Evolutionary conservation across 2,797 vertebrate genomes (phyloP), one percentile per base, ranked within the genome.

Genomic region (Epinephelus coioides): DNA sequence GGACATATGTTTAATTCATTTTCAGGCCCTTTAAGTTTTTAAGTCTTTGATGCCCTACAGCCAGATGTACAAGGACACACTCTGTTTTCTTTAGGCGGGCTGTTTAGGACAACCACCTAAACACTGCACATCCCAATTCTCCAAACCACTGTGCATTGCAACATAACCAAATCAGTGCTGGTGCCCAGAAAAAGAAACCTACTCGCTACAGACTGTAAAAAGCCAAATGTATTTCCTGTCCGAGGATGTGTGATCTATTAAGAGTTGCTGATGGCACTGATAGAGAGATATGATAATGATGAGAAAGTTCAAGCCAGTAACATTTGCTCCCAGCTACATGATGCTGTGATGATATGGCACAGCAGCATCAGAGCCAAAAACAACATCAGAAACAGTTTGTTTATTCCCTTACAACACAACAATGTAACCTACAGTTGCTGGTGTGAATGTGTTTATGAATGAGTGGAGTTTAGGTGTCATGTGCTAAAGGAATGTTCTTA

Each of bases 231-330:
- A 61, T 40, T 85, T 38, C 54, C 25, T 59, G 12, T 60, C 25
- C 27, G 54, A 19, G 57, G 49, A 75, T 76, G 72, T 84, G 53
- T 57, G 53, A 73, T 80, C 60, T 30, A 49, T 82, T 86, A 81
- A 56, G 34, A 75, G 30, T 69, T 69, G 74, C 83, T 62, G 6
- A 30, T 69, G 70, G 87, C 83, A 60, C 51, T 56, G 79, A 91
- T 88, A 59, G 14, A 68, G 46, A 43, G 85, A 75, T 82, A 81
- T 83, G 83, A n/a, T 79, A 84, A 86, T 79, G 56, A 85, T 66
- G 51, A 78, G 64, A 76, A 84, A 79, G 59, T 67, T 49, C n/a
- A 49, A 30, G 61, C 77, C 53, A 68, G 65, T 60, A 73, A 81
- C 21, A 73, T 85, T 84, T 79, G 65, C 79, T 72, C 44, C 18